phyloP scores from a whole-genome alignment of 2,888 invertebrate species.

The Sericinus montela region DNA sequence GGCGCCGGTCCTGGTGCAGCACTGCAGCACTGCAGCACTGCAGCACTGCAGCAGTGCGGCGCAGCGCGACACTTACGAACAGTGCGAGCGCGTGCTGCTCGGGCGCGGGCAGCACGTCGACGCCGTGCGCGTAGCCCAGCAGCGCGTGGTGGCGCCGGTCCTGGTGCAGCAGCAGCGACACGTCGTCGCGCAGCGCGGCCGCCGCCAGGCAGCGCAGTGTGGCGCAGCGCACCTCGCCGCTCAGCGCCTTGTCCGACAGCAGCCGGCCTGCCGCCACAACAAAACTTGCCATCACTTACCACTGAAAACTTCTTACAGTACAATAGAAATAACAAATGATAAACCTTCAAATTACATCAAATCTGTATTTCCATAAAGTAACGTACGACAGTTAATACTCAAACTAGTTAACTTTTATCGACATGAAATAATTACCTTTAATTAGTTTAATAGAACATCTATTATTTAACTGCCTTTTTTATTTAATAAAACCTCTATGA shows the following conservation, averaged over 20 bases:
- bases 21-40: conserved; percentile 43
- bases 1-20: conserved; percentile 88
- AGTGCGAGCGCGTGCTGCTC: conserved; percentile 90
- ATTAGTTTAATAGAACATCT: too few species aligned
- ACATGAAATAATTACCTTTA: too few species aligned
- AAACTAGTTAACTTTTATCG: too few species aligned
- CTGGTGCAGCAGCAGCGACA: conserved; percentile 92
- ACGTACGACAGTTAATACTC: too few species aligned
- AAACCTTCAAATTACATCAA: too few species aligned
- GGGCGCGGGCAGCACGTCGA: conserved; percentile 85
- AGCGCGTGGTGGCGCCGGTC: conserved; percentile 92
- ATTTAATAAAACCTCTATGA: too few species aligned
- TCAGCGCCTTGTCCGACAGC: conserved; percentile 79
- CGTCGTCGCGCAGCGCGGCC: conserved; percentile 92
- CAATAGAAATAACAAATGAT: too few species aligned
- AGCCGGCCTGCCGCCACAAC: conserved; percentile 60
- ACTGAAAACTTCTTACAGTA: too few species aligned
- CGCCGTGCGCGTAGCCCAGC: conserved; percentile 91
- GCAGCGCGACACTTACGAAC: conserved; percentile 81
- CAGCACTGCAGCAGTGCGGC: too few species aligned
- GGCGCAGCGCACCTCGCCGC: conserved; percentile 81
- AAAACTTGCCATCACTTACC: too few species aligned
- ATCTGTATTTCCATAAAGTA: too few species aligned
- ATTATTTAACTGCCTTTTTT: too few species aligned
- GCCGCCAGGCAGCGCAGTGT: conserved; percentile 86